phyloP scores from a whole-genome alignment of 2,113 vertebrate genomes.

The Halcyon senegalensis region DNA sequence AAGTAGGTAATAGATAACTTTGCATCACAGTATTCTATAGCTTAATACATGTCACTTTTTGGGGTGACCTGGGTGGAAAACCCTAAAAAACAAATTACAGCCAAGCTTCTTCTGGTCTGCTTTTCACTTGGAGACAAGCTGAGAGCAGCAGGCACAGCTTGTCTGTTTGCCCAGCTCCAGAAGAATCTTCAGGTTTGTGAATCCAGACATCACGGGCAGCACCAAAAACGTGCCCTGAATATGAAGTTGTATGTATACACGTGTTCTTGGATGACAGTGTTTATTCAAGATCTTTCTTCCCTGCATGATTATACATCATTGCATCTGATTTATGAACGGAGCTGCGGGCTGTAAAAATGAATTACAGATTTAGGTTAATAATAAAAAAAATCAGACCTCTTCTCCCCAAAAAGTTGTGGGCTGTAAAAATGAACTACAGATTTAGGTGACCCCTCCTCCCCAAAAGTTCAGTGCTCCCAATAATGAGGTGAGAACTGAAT shows the following conservation, averaged over 20 bases:
- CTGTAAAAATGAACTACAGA: neutral
- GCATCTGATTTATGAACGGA: neutral
- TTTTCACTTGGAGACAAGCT: neutral
- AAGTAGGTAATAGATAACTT: neutral
- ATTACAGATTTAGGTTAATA: too few species aligned
- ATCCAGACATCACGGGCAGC: neutral
- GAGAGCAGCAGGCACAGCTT: neutral
- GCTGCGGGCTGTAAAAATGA: too few species aligned
- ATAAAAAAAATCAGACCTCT: too few species aligned
- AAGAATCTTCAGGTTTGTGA: neutral
- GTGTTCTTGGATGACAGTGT: neutral
- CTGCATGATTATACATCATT: neutral
- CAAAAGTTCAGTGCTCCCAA: neutral
- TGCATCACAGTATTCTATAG: fast-evolving
- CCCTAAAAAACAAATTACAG: neutral
- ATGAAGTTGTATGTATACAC: neutral
- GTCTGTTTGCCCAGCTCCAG: neutral
- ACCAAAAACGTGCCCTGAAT: neutral
- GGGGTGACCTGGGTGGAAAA: neutral
- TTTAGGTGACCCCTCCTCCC: fast-evolving
- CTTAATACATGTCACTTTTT: neutral
- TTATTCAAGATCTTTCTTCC: neutral
- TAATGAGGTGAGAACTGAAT: neutral
- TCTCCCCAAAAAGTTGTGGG: neutral
- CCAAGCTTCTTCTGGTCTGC: neutral